These are phyloP conservation scores for Astyanax mexicanus DNA, from an alignment of 2,797 vertebrate genomes.

Conservation along the genomic window DNA sequence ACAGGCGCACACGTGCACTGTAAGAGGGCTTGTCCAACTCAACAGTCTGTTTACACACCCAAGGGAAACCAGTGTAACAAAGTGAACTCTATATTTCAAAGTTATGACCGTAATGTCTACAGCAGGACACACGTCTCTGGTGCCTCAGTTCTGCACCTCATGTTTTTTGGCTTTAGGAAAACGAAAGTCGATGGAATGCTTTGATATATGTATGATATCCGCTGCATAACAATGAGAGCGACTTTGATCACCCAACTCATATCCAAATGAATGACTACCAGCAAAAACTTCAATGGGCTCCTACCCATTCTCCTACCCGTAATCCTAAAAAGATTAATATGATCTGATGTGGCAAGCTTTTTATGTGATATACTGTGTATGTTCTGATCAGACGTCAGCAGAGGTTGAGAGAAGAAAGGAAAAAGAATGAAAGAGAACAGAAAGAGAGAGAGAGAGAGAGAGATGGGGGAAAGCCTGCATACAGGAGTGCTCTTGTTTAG, in stretches of 20 bases:
- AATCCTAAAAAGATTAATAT: conserved; percentile 38
- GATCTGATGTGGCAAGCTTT: conserved; percentile 59
- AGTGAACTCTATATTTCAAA: neutral
- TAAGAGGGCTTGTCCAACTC: neutral
- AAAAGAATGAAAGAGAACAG: neutral
- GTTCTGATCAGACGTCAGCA: neutral
- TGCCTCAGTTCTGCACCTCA: neutral
- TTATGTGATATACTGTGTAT: conserved; percentile 19
- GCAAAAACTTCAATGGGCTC: conserved; percentile 31
- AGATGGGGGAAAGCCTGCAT: conserved; percentile 24
- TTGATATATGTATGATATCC: conserved; percentile 26
- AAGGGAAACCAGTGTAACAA: neutral
- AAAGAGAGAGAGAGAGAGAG: conserved; percentile 20
- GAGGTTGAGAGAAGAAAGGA: conserved; percentile 15
- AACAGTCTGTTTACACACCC: neutral
- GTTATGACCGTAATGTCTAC: conserved; percentile 13
- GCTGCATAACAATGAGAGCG: conserved; percentile 46
- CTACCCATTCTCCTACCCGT: conserved; percentile 43
- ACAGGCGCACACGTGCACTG: too few relatives aligned
- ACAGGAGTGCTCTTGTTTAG: conserved; percentile 18
- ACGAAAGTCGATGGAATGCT: conserved; percentile 20
- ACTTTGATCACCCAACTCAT: conserved; percentile 42
- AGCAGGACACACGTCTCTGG: conserved; percentile 31
- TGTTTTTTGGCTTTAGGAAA: neutral
- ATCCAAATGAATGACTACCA: conserved; percentile 32